Conservation (phyloP, 1,140 invertebrate species). For the Zaprionus tsacasi region DNA sequence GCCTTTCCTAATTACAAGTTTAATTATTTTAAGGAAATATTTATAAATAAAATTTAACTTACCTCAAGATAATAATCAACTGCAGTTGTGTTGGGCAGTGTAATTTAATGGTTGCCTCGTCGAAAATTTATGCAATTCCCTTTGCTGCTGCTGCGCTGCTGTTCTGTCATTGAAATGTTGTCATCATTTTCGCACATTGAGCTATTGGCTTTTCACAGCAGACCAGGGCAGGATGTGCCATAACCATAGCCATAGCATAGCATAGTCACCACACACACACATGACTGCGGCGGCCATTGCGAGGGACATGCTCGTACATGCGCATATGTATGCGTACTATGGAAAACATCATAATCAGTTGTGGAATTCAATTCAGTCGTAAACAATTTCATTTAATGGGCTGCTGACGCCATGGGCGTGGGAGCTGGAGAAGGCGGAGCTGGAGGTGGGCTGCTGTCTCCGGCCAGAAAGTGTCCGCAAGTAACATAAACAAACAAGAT, state of each 20-base stretch:
- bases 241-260: neutral
- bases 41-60: no score
- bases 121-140: conserved; percentile 64
- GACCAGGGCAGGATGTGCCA: conserved; percentile 10
- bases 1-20: no score
- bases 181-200: conserved; percentile 66
- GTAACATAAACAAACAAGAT: conserved; percentile 46
- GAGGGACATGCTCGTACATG: neutral
- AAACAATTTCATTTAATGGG: conserved; percentile 63
- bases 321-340: conserved; percentile 1
- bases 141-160: conserved; percentile 1
- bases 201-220: conserved; percentile 64
- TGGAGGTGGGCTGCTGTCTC: neutral
- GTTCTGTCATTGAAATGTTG: conserved; percentile 43
- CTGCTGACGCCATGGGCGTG: conserved; percentile 59
- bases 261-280: neutral
- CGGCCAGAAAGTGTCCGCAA: conserved; percentile 50
- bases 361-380: conserved; percentile 57
- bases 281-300: neutral
- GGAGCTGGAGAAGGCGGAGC: neutral
- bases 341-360: conserved; percentile 57
- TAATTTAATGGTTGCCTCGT: conserved; percentile 51
- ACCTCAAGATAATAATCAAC: neutral
- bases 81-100: conserved; percentile 14
- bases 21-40: no score